These are phyloP conservation scores for Danio aesculapii DNA, from an alignment of 2,797 vertebrate genomes.

Conservation along the genomic window DNA sequence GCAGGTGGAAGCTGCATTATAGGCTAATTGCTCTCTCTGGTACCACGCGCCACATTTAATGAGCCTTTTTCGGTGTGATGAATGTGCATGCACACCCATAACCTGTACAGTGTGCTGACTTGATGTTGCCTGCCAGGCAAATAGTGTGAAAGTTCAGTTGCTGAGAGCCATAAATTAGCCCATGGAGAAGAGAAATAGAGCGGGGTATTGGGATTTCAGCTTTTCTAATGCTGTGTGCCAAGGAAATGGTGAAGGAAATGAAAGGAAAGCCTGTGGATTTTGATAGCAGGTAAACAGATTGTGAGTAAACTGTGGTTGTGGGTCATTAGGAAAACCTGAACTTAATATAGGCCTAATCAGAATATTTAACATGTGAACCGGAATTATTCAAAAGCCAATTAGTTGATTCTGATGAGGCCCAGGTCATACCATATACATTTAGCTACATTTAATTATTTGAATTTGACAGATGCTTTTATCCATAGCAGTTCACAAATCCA, in stretches of 20 bases:
- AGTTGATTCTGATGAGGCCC: too few species aligned
- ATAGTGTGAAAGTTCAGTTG: constrained; percentile 60
- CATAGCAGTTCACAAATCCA: too few species aligned
- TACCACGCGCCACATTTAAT: constrained; percentile 76
- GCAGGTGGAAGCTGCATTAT: constrained; percentile 59
- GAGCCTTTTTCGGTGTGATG: constrained; percentile 75
- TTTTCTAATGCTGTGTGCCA: constrained; percentile 5
- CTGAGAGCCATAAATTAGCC: constrained; percentile 56
- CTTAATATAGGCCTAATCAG: background rate
- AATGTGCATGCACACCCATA: constrained; percentile 60
- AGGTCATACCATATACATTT: too few species aligned
- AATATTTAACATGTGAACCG: background rate
- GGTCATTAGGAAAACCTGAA: background rate
- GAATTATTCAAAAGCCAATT: background rate
- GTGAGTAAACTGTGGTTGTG: constrained; percentile 12
- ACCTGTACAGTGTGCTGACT: constrained; percentile 47
- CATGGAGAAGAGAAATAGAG: constrained; percentile 24
- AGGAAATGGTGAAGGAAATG: constrained; percentile 5
- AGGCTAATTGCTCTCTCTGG: constrained; percentile 75
- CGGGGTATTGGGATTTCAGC: constrained; percentile 34
- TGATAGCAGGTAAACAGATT: constrained; percentile 24
- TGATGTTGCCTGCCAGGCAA: constrained; percentile 61
- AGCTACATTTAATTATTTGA: too few species aligned
- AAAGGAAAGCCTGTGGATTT: constrained; percentile 22
- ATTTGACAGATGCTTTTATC: too few species aligned